These are phyloP conservation scores for Microctonus brassicae DNA, from an alignment of 2,888 invertebrate genomes.

Conservation along the genomic window DNA sequence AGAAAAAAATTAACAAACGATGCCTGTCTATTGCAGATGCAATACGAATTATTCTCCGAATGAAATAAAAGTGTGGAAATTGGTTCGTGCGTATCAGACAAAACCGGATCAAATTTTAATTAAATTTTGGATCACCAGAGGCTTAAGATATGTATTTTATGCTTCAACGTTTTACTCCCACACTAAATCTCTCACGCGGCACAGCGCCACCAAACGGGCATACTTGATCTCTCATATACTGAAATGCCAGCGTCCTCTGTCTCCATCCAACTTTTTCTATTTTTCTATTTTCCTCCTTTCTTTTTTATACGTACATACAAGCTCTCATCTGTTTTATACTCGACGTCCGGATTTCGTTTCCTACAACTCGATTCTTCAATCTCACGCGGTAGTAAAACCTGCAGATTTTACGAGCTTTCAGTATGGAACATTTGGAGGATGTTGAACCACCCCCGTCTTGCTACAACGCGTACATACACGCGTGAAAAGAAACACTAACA, in stretches of 20 bases:
- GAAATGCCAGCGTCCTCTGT: constrained; percentile 22
- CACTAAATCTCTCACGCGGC: constrained; percentile 39
- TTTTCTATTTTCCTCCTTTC: neutral
- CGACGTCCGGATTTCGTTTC: constrained; percentile 50
- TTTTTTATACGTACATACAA: neutral
- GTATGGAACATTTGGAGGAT: constrained; percentile 33
- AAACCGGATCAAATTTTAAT: constrained; percentile 65
- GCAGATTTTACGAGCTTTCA: constrained; percentile 57
- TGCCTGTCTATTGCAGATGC: constrained; percentile 37
- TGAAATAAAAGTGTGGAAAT: constrained; percentile 55
- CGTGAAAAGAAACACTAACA: constrained; percentile 1
- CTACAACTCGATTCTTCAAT: constrained; percentile 61
- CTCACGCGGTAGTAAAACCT: constrained; percentile 57
- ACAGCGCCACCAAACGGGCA: constrained; percentile 32
- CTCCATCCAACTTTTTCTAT: constrained; percentile 34
- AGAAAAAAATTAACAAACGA: constrained; percentile 8
- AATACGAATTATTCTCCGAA: constrained; percentile 52
- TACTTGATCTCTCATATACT: constrained; percentile 27
- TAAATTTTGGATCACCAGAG: constrained; percentile 59
- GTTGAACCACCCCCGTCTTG: constrained; percentile 9
- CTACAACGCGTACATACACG: neutral
- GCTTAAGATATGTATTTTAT: constrained; percentile 66
- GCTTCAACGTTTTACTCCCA: constrained; percentile 54
- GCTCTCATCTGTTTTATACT: constrained; percentile 37
- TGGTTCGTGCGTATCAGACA: constrained; percentile 54